A percentile compares a stretch with the other conserved stretches of the same genome.
Conservation (phyloP, 2,888 invertebrate genomes). For the Parnassius apollo region DNA sequence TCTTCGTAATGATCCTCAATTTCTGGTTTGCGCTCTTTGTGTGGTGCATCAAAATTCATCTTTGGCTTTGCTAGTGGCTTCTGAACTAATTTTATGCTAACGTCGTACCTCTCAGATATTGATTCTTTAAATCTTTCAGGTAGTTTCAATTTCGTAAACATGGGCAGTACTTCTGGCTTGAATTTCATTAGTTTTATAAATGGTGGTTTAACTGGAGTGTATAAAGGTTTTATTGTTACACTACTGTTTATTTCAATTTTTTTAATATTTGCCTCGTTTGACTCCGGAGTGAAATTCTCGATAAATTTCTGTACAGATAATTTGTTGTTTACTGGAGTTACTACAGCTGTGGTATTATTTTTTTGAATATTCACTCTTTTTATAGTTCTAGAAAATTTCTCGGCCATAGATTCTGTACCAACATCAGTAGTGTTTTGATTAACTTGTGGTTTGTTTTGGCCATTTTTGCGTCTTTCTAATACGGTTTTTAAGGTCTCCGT, state of each 20-base stretch:
- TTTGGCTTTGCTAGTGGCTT: conserved; percentile 7
- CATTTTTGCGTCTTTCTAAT: conserved; percentile 51
- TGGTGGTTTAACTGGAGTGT: conserved; percentile 29
- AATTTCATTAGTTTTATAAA: conserved; percentile 51
- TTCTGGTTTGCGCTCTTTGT: conserved; percentile 2
- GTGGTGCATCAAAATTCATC: conserved; percentile 23
- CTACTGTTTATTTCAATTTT: conserved; percentile 27
- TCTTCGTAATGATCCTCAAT: conserved; percentile 23
- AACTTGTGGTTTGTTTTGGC: not conserved
- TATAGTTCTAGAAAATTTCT: conserved; percentile 47
- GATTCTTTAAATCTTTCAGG: conserved; percentile 50
- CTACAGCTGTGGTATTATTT: conserved; percentile 35
- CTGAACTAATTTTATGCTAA: conserved; percentile 45
- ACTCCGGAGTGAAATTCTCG: conserved; percentile 63
- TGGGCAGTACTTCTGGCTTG: conserved; percentile 31
- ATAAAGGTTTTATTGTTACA: conserved; percentile 41
- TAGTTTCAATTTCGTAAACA: conserved; percentile 41
- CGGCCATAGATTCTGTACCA: conserved; percentile 29
- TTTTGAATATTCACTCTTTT: conserved; percentile 42
- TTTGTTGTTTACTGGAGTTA: conserved; percentile 40
- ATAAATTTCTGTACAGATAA: conserved; percentile 62
- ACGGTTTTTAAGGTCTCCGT: conserved; percentile 63
- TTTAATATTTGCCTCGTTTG: conserved; percentile 34
- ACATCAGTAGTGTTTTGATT: conserved; percentile 20
- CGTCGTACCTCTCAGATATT: conserved; percentile 34